Percentiles rank a stretch among this genome's conserved stretches.
Conservation (phyloP, 2,888 invertebrate genomes). For the Melipona bicolor region DNA sequence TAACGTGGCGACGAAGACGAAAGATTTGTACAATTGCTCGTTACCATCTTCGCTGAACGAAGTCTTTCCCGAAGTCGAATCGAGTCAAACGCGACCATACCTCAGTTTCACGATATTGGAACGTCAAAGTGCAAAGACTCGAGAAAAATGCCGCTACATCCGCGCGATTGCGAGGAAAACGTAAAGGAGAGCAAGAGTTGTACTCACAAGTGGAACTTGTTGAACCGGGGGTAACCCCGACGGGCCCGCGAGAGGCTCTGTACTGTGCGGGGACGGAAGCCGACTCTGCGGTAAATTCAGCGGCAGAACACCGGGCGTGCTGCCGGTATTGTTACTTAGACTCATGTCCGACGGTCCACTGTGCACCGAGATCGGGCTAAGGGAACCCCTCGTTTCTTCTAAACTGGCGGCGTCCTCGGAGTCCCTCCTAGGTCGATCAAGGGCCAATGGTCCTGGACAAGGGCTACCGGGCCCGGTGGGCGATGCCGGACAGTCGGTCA, state of each 20-base stretch:
- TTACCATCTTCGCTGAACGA: too few species aligned
- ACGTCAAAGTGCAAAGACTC: too few species aligned
- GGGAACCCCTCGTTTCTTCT: conserved; percentile 81
- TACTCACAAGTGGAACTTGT: conserved; percentile 93
- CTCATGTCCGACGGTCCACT: conserved; percentile 87
- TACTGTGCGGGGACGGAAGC: conserved; percentile 88
- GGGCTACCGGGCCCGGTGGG: conserved; percentile 78
- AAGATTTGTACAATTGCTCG: too few species aligned
- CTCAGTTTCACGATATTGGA: too few species aligned
- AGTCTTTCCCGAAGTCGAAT: too few species aligned
- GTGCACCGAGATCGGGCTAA: conserved; percentile 83
- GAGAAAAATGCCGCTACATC: too few species aligned
- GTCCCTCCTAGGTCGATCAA: conserved; percentile 81
- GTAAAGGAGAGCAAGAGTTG: neutral
- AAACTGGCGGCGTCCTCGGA: conserved; percentile 81
- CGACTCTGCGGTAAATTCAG: conserved; percentile 80
- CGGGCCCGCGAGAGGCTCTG: conserved; percentile 91
- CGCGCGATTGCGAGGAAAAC: neutral
- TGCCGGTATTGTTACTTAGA: conserved; percentile 85
- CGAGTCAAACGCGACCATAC: too few species aligned
- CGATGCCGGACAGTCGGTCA: conserved; percentile 74
- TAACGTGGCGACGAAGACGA: too few species aligned
- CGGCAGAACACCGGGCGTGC: conserved; percentile 76
- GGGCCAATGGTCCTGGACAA: conserved; percentile 83
- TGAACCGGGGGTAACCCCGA: conserved; percentile 94